These are phyloP conservation scores for Aelia acuminata DNA, from an alignment of 2,888 invertebrate species.

Conservation along the genomic window DNA sequence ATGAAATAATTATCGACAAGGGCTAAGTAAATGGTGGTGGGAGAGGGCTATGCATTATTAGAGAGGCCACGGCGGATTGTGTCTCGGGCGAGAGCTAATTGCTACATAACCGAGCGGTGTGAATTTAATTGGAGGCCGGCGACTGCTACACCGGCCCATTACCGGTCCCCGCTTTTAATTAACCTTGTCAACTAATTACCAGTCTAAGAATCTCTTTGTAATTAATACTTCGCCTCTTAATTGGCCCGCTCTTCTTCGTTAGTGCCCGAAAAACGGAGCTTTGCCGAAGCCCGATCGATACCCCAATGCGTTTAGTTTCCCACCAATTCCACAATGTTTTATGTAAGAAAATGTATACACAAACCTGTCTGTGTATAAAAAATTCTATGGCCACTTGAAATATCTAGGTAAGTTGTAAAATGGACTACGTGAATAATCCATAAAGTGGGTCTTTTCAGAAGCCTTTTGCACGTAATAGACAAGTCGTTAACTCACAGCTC, in stretches of 20 bases:
- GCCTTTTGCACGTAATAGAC: too few species aligned
- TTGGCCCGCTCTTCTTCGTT: slow-evolving; percentile 40
- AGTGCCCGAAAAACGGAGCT: slow-evolving; percentile 5
- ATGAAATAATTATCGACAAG: slow-evolving; percentile 54
- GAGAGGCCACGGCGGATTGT: slow-evolving; percentile 10
- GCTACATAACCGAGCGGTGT: slow-evolving; percentile 51
- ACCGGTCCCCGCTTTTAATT: slow-evolving; percentile 54
- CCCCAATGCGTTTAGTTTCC: not conserved
- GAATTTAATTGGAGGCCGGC: slow-evolving; percentile 48
- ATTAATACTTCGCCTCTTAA: slow-evolving; percentile 53
- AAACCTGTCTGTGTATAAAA: too few species aligned
- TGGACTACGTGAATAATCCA: too few species aligned
- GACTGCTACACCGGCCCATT: slow-evolving; percentile 36
- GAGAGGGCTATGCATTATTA: slow-evolving; percentile 25
- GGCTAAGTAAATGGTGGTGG: slow-evolving; percentile 46
- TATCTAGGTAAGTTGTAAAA: too few species aligned
- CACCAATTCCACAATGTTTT: not conserved
- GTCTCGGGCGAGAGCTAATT: slow-evolving; percentile 42
- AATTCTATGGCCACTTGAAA: too few species aligned
- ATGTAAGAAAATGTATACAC: not conserved
- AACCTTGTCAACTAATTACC: slow-evolving; percentile 57
- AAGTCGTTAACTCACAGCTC: too few species aligned
- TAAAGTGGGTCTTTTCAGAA: too few species aligned
- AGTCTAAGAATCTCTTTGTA: slow-evolving; percentile 59
- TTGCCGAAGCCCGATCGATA: not conserved